A percentile compares a stretch with the other conserved stretches of the same genome.
These are phyloP conservation scores for Kobus ellipsiprymnus DNA, from an alignment of 2,113 vertebrate species.

Conservation along the genomic window DNA sequence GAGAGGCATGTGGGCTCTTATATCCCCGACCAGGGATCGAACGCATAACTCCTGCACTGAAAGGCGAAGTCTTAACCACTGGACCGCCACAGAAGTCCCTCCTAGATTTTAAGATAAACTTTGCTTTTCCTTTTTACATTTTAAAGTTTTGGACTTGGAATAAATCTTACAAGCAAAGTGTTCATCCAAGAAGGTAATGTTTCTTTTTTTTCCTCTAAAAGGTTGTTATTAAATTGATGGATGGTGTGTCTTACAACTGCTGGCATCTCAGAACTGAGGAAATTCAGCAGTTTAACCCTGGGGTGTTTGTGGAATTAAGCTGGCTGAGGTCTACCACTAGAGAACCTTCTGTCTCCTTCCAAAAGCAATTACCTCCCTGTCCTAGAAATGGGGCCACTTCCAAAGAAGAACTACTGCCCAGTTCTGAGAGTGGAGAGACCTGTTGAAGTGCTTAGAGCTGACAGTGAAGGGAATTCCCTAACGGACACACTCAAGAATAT, in stretches of 20 bases:
- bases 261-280: constrained; percentile 41
- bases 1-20: not conserved
- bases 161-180: constrained; percentile 44
- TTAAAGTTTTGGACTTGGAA: constrained; percentile 39
- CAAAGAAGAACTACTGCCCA: not conserved
- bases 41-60: not conserved
- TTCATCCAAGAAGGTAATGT: constrained; percentile 33
- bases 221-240: constrained; percentile 65
- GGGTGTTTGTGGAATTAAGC: constrained; percentile 20
- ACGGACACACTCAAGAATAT: not conserved
- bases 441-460: accelerated
- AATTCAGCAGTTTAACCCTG: not conserved
- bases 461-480: not conserved
- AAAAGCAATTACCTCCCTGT: constrained; percentile 19
- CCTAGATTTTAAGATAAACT: constrained; percentile 10
- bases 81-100: not conserved
- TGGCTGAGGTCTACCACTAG: not conserved
- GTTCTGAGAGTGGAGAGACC: not conserved
- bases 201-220: constrained; percentile 54
- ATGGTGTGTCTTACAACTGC: constrained; percentile 43
- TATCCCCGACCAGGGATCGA: not conserved
- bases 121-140: constrained; percentile 11
- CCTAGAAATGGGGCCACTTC: not conserved
- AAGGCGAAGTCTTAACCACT: not conserved
- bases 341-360: constrained; percentile 36